Percentiles rank a stretch among this genome's conserved stretches.
Evolutionary conservation across 53 echinoderm and acorn worm species (phyloP).

Genomic region (Apostichopus leukothele): DNA sequence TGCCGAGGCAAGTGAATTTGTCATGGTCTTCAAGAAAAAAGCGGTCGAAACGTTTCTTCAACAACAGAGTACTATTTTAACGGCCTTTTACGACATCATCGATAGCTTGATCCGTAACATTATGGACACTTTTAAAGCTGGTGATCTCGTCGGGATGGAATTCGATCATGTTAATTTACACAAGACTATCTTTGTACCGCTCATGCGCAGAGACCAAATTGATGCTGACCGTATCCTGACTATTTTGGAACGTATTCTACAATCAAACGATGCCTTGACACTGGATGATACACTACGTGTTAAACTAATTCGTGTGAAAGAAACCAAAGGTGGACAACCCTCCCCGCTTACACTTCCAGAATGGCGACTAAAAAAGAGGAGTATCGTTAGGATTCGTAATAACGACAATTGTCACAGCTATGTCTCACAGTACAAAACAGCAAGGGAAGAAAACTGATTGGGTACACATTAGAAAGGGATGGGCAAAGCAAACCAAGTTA

Average conservation of each 20-base stretch:
- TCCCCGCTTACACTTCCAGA: background rate
- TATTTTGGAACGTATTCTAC: background rate
- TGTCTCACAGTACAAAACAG: background rate
- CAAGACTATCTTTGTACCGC: background rate
- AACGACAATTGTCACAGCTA: background rate
- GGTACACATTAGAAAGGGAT: background rate
- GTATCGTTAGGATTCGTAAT: slow-evolving; percentile 5
- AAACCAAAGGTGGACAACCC: slow-evolving; percentile 13
- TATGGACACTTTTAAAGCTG: background rate
- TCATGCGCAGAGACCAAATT: slow-evolving; percentile 23
- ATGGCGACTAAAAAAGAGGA: background rate
- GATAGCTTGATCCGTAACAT: background rate
- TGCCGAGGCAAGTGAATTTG: slow-evolving; percentile 14
- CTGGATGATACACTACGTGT: background rate
- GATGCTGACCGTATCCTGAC: background rate
- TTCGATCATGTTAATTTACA: background rate
- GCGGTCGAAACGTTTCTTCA: background rate
- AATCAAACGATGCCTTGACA: slow-evolving; percentile 8
- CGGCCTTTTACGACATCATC: slow-evolving; percentile 21
- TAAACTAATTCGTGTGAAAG: slow-evolving; percentile 4
- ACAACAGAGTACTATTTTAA: background rate
- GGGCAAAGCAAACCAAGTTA: background rate
- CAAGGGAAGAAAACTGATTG: background rate
- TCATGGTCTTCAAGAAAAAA: background rate
- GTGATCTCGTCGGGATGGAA: slow-evolving; percentile 29